Base-by-base conservation (phyloP, 2,888 invertebrate species). In the Orthosia cruda region DNA sequence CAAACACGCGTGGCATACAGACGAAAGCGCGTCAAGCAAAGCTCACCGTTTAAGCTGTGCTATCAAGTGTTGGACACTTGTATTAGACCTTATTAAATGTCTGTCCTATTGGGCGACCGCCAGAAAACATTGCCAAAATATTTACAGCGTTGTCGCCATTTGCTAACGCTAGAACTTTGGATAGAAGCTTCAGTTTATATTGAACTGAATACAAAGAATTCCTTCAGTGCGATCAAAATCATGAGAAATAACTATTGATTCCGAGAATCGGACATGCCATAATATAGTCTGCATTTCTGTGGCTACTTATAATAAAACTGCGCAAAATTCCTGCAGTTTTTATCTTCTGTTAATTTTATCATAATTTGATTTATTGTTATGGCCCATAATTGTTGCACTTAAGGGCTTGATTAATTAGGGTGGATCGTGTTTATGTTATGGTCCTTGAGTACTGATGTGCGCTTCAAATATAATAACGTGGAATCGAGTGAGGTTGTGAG, bases 91-190 rank as follows among this genome's bases (percentile, higher is more conserved):
- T 91, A 92, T 91, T 88, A 88, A 91, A 91, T 88, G 83, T 83
- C 84, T 76, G 86, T 90, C 86, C 88, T 86, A 92, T 94, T 95
- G 94, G 94, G 92, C 87, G 90, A 77, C 84, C 85, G 95, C 94
- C 95, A 95, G 91, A 91, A 91, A 89, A 89, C 91, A 92, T 91
- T 94, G 94, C 94, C 94, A 95, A 95, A 79, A 94, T 92, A 94
- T 93, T 92, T 91, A 90, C 90, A 89, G 89, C 88, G 86, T 90
- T 91, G 91, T 93, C 89, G 89, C 92, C 87, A 90, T 92, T 91
- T 87, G 87, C 91, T 90, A 91, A 91, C 86, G 86, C 88, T 89
- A 88, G 80, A 90, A 90, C 85, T 89, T 87, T 74, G 81, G 73
- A 89, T 90, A 89, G 88, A 87, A 89, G 85, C 87, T 89, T 88